Evolutionary conservation across 2,888 invertebrate species (phyloP), one percentile per base, ranked within the genome.

Genomic region (Entomobrya multifasciata): DNA sequence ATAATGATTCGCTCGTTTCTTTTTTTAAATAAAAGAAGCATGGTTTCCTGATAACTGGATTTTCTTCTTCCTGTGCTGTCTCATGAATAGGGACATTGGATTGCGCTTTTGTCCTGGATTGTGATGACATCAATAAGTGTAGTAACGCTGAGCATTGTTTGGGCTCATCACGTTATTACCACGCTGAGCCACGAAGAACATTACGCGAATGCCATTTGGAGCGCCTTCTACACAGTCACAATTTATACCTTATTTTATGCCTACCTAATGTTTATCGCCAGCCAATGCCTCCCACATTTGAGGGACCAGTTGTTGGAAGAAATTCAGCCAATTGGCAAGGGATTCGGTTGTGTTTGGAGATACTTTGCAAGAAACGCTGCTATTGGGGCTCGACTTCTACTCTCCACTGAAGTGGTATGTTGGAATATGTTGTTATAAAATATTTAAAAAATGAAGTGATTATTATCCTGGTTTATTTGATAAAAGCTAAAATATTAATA

Each of bases 301-400:
- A 87, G 87, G 60, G 88, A 88, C 13, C 79, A 89, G 76, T 52
- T 86, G 13, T 65, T 89, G 57, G 88, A 89, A 72, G 87, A 88
- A 52, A 80, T 89, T n/a, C 88, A 89, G 41, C 90, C 90, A 0
- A 88, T 90, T 55, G 90, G 90, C 17, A 88, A 88, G 65, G 90
- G 90, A 20, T 82, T 88, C 27, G 77, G 76, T 0, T 88, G 87
- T 65, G 76, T 90, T 30, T 84, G 88, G 86, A 88, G 88, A 77
- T 90, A 88, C 57, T 88, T 88, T 84, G 72, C 86, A 2, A 84
- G 87, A 52, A 89, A 90, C 77, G 87, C 87, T 15, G 87, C 86
- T 1, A 52, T 83, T 44, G 88, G 88, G 36, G 89, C 88, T 6
- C 77, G 86, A 57, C 87, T 87, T 30, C 65, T 90, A 11, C 78